Conservation (phyloP, 2,888 invertebrate genomes). For the Acanthoscelides obtectus region DNA sequence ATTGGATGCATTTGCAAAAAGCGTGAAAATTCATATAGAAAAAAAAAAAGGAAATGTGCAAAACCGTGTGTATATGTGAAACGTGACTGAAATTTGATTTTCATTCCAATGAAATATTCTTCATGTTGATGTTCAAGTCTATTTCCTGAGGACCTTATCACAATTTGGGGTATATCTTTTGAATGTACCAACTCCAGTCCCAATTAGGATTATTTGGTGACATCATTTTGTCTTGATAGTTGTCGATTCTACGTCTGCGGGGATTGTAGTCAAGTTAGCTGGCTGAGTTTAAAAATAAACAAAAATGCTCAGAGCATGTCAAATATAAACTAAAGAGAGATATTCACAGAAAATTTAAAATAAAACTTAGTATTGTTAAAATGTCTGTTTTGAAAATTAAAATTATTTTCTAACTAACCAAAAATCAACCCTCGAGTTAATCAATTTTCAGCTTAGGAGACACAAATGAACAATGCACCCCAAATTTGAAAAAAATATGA, state of each 20-base stretch:
- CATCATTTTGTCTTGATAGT: not conserved
- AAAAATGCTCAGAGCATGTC: not conserved
- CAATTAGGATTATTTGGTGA: not conserved
- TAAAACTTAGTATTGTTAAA: not conserved
- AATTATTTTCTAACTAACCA: not conserved
- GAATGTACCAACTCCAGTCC: not conserved
- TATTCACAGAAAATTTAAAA: not conserved
- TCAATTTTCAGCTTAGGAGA: slow-evolving; percentile 19
- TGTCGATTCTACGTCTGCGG: not conserved
- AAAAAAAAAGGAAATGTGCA: not conserved
- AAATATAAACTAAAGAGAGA: not conserved
- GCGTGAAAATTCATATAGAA: not conserved
- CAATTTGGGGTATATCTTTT: slow-evolving; percentile 24
- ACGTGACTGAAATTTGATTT: slow-evolving; percentile 38
- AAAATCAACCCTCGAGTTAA: not conserved
- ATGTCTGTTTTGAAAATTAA: not conserved
- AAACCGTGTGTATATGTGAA: not conserved
- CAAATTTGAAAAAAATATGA: not conserved
- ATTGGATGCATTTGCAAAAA: not conserved
- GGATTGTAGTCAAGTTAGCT: not conserved
- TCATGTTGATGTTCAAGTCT: slow-evolving; percentile 34
- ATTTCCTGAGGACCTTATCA: slow-evolving; percentile 50
- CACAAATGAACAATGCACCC: slow-evolving; percentile 35
- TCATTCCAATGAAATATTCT: slow-evolving; percentile 35
- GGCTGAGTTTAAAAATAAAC: not conserved